Conservation (phyloP, 2,888 invertebrate species). For the Meloe dianella region DNA sequence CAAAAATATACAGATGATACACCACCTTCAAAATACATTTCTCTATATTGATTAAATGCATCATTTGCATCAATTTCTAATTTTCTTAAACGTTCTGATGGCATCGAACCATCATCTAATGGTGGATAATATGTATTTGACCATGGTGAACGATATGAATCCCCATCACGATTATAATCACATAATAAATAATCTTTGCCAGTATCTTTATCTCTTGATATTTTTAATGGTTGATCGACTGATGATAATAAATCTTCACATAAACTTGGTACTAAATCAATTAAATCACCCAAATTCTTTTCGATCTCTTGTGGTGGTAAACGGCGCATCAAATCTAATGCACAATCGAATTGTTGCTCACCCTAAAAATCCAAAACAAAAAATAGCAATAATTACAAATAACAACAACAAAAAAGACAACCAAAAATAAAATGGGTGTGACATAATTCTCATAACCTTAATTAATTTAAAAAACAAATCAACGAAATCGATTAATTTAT, state of each 20-base stretch:
- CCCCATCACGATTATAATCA: constrained; percentile 99
- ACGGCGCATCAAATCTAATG: constrained; percentile 97
- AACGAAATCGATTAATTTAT: not conserved
- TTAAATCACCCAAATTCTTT: constrained; percentile 96
- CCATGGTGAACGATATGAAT: constrained; percentile 89
- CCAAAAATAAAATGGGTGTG: not conserved
- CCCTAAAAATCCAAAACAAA: constrained; percentile 66
- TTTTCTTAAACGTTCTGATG: constrained; percentile 92
- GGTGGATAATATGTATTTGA: constrained; percentile 98
- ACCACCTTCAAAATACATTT: constrained; percentile 99
- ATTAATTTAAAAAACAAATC: not conserved
- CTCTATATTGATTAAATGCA: constrained; percentile 98
- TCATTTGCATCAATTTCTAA: constrained; percentile 97
- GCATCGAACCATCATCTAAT: constrained; percentile 97
- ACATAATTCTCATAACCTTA: not conserved
- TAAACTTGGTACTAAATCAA: constrained; percentile 93
- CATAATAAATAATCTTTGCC: constrained; percentile 98
- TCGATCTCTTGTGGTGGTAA: constrained; percentile 99
- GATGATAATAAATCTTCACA: constrained; percentile 97
- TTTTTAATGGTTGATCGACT: constrained; percentile 98
- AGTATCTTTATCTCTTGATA: constrained; percentile 91
- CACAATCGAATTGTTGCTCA: constrained; percentile 98
- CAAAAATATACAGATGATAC: constrained; percentile 99
- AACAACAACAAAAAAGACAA: not conserved
- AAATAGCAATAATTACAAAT: not conserved